phyloP scores from a whole-genome alignment of 2,113 vertebrate genomes.

The Oncorhynchus mykiss region DNA sequence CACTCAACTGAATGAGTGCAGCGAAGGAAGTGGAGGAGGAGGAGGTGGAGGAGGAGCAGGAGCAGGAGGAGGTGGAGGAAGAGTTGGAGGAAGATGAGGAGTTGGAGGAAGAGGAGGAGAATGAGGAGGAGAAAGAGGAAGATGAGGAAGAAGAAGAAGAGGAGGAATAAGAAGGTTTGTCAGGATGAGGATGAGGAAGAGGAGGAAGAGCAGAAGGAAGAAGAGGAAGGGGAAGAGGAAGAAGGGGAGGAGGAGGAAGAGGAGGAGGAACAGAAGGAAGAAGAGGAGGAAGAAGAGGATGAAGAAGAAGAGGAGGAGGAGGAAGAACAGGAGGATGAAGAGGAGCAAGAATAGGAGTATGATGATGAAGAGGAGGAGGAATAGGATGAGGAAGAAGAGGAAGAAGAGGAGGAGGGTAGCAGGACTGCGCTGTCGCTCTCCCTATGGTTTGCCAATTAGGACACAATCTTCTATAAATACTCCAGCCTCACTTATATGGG shows the following conservation, averaged over 20 bases:
- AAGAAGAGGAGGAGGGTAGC: constrained; percentile 52
- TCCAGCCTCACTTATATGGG: constrained; percentile 71
- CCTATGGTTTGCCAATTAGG: constrained; percentile 74
- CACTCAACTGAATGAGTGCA: too few species aligned
- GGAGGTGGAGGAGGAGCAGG: neutral
- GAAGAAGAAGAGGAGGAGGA: neutral
- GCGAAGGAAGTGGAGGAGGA: neutral
- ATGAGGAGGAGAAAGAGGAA: too few species aligned
- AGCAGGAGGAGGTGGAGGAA: too few species aligned
- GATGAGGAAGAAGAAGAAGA: neutral
- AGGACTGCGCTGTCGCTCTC: constrained; percentile 58
- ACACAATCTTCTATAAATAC: constrained; percentile 78
- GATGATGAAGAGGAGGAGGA: neutral
- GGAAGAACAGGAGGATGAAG: too few species aligned
- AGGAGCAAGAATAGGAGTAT: neutral
- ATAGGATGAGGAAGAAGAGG: constrained; percentile 18
- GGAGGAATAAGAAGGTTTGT: too few species aligned
- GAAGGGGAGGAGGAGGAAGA: neutral
- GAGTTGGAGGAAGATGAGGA: too few species aligned
- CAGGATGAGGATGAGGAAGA: constrained; percentile 45
- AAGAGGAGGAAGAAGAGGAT: neutral
- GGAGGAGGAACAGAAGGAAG: too few species aligned
- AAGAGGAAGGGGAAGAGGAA: neutral
- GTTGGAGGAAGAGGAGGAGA: neutral
- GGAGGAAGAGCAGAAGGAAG: neutral